Conservation (phyloP, 2,113 vertebrate species). For the Microcebus ravelobensis region DNA sequence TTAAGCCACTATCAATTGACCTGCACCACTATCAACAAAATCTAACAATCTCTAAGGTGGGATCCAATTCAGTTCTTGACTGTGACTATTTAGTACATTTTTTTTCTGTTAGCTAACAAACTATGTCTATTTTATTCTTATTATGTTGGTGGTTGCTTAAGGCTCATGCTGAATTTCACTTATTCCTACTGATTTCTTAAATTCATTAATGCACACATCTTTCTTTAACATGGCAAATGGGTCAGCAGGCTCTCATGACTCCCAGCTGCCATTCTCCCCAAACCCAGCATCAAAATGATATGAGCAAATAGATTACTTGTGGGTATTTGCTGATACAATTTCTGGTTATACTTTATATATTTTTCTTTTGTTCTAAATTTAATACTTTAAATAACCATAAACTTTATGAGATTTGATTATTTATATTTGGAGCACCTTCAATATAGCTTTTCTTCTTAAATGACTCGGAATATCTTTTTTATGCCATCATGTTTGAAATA, state of each 20-base stretch:
- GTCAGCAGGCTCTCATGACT: too few species aligned
- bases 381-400: background rate
- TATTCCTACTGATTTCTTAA: background rate
- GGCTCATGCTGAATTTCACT: background rate
- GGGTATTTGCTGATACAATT: too few species aligned
- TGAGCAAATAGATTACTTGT: background rate
- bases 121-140: fast-evolving
- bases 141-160: background rate
- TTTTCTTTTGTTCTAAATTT: background rate
- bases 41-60: fast-evolving
- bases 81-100: background rate
- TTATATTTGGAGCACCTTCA: background rate
- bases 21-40: fast-evolving
- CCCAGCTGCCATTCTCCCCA: background rate
- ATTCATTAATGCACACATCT: fast-evolving
- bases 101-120: background rate
- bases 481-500: background rate
- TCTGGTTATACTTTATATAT: background rate
- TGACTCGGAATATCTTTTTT: background rate
- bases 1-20: fast-evolving
- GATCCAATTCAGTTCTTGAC: background rate
- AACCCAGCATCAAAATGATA: background rate
- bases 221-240: background rate
- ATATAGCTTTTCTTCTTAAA: background rate
- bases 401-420: background rate